Base-by-base conservation (phyloP, 1,140 invertebrate genomes). In the Oreohelix idahoensis region DNA sequence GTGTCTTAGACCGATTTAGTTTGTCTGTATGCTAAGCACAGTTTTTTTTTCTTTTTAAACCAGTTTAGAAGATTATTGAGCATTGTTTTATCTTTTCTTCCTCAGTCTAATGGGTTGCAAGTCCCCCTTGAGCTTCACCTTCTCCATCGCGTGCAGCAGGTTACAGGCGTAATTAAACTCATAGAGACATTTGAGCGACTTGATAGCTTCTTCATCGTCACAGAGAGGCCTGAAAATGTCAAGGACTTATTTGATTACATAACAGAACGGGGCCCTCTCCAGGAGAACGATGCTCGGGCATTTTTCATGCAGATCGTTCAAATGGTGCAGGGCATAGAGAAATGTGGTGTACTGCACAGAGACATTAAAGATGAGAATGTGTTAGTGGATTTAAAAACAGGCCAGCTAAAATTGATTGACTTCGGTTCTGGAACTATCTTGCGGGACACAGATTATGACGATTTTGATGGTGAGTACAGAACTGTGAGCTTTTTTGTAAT, bases 331-430 rank as follows among this genome's bases (percentile, higher is more conserved):
- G 88, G 87, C 69, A 89, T 94, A 82, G 91, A 93, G 74, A 87
- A 89, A 87, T 84, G 86, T 49, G 92, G 92, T 39, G 91, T 93
- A 8, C 87, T 95, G 45, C 95, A 95, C 90, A 90, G 95, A 42
- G 95, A 95, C 91, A 95, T 96, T 84, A 95, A 95, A 91, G 95
- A 95, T 89, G 95, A 95, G 89, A 95, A 95, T 87, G 94, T 95
- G 84, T 91, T 95, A 32, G 94, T 95, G 39, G 94, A 95, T 89
- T 89, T 94, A 71, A 94, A 94, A 86, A 94, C 93, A 38, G 92
- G 93, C 63, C 88, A 90, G 85, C 85, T 94, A 4, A 93, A 95
- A 89, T 89, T 95, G 51, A 95, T 95, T 85, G 95, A 95, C 92
- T 96, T 95, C 89, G 95, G 95, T 53, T 95, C 95, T 45, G 95